Evolutionary conservation across 92 coral and sea anemone genomes (phyloP).

Genomic region (Umimayanthus kanabou): DNA sequence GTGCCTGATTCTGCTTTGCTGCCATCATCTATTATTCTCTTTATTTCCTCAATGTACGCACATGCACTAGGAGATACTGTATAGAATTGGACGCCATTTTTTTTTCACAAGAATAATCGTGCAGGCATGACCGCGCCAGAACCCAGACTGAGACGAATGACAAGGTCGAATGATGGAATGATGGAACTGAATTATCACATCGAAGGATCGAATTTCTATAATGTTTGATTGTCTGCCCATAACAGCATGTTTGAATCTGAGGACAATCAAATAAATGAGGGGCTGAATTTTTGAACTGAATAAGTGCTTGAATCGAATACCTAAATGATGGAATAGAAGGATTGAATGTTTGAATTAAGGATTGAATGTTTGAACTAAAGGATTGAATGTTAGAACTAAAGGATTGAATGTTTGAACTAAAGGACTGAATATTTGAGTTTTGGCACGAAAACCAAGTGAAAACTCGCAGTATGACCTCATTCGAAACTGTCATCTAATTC

Average conservation of each 20-base stretch:
- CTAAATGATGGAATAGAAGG: background rate
- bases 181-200: background rate
- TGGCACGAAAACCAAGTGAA: too few species aligned
- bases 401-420: too few species aligned
- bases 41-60: conserved; percentile 12
- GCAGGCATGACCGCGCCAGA: background rate
- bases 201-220: conserved; percentile 6
- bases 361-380: too few species aligned
- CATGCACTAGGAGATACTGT: background rate
- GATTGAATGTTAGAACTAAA: too few species aligned
- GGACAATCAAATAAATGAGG: conserved; percentile 5
- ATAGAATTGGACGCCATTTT: conserved; percentile 11
- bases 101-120: background rate
- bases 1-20: conserved; percentile 16
- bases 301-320: background rate
- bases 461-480: too few species aligned
- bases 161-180: conserved; percentile 1
- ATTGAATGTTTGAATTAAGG: too few species aligned
- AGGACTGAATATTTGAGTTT: too few species aligned
- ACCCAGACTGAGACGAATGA: conserved; percentile 11
- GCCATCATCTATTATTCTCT: conserved; percentile 21
- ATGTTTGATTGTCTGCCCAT: background rate
- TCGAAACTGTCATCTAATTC: too few species aligned
- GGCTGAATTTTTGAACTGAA: background rate
- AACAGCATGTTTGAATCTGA: conserved; percentile 1